Base-by-base conservation (phyloP, 2,797 vertebrate genomes). In the Syngnathus rostellatus region DNA sequence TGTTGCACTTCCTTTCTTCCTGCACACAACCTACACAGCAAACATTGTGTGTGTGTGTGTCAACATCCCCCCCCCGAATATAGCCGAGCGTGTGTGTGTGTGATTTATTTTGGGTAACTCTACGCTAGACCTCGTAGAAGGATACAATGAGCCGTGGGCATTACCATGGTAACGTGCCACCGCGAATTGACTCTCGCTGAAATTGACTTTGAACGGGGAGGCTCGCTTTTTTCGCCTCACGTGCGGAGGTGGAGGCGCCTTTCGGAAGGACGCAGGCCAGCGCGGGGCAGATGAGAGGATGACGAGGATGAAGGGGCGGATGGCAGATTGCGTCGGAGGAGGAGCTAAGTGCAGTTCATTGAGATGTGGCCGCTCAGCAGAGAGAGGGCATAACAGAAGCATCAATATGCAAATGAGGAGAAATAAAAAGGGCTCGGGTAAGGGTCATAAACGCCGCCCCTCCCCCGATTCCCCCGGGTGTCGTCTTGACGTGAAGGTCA, bases 401-500 rank as follows among this genome's bases (percentile, higher is more conserved):
- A 64, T 25, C 46, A 65, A 45, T 69, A 82, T 81, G 68, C 63
- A 82, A 80, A 77, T 75, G 48, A 74, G 70, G 65, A 5, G 64
- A 40, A 75, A 72, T 77, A 39, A 76, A 79, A 2, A 62, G 55
- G 45, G 55, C 55, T 51, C 43, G 21, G 43, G 66, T 5, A 46
- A 50, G 51, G 69, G 63, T 19, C 19, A 39, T 61, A 61, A 61
- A 61, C 2, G n/a, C 62, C 63, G 46, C 62, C 73, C 63, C 65
- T 74, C 75, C 72, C 17, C 67, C 6, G 17, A 12, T 64, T 84
- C 85, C 67, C 78, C 5, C 62, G 74, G 62, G 78, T 70, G 45
- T 69, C 53, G 68, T 81, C 78, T 69, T 74, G 78, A 78, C 82
- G 16, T 58, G 7, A 86, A 86, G 85, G 81, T 86, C 83, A 82